Evolutionary conservation across 2,113 vertebrate genomes (phyloP).

Genomic region (Lota lota): DNA sequence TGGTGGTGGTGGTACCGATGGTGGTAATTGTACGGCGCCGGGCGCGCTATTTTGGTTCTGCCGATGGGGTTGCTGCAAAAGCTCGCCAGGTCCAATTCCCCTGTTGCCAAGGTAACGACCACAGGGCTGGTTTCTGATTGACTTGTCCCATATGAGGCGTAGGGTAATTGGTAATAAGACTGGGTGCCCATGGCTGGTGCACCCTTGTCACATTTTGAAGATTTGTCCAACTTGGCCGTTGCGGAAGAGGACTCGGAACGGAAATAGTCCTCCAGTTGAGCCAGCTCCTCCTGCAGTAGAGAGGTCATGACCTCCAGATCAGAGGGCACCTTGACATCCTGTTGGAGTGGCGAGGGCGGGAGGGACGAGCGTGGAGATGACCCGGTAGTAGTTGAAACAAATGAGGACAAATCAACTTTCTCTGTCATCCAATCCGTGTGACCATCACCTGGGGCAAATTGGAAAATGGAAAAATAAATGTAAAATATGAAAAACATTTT

Average conservation of each 20-base stretch:
- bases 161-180: conserved; percentile 76
- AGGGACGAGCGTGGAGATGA: conserved; percentile 76
- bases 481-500: not conserved
- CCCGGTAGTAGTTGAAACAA: conserved; percentile 75
- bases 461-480: conserved; percentile 12
- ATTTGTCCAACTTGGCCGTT: conserved; percentile 75
- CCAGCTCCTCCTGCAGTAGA: conserved; percentile 88
- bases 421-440: conserved; percentile 92
- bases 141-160: conserved; percentile 72
- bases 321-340: conserved; percentile 79
- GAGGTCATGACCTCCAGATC: conserved; percentile 91
- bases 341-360: conserved; percentile 76
- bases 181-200: conserved; percentile 75
- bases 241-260: conserved; percentile 77
- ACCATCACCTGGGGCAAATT: conserved; percentile 76
- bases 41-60: conserved; percentile 75
- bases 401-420: conserved; percentile 86
- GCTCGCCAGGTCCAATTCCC: conserved; percentile 79
- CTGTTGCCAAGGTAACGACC: conserved; percentile 79
- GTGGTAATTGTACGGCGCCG: conserved; percentile 76
- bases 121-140: conserved; percentile 76
- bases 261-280: conserved; percentile 93
- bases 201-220: conserved; percentile 78
- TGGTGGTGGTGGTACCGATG: conserved; percentile 70
- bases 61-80: conserved; percentile 75